Percentiles rank a stretch among this genome's conserved stretches.
Evolutionary conservation across 2,888 invertebrate genomes (phyloP).

Genomic region (Leucophora obtusa): DNA sequence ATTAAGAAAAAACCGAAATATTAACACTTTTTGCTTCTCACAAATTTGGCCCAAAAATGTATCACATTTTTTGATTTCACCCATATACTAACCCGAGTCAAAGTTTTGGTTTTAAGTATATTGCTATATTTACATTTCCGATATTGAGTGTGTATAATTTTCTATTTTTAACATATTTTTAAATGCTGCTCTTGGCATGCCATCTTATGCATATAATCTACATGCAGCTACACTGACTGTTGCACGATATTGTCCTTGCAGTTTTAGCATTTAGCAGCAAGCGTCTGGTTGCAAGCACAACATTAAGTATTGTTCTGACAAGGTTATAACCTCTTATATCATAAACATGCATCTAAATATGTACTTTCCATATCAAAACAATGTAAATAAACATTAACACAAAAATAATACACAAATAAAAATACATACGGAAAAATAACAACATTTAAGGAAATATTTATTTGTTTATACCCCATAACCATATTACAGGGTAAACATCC

Average conservation of each 20-base stretch:
- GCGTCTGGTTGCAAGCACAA: background rate
- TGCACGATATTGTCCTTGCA: conserved; percentile 58
- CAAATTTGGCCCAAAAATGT: too few relatives aligned
- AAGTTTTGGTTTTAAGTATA: too few relatives aligned
- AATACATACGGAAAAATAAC: background rate
- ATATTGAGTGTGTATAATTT: background rate
- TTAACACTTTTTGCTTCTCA: too few relatives aligned
- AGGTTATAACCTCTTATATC: conserved; percentile 56
- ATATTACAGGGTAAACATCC: background rate
- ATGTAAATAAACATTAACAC: conserved; percentile 27
- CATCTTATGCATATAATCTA: conserved; percentile 4
- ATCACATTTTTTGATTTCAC: too few relatives aligned
- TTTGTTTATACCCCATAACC: conserved; percentile 14
- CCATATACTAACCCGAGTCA: too few relatives aligned
- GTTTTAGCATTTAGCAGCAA: background rate
- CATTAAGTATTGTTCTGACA: conserved; percentile 48
- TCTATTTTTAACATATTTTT: background rate
- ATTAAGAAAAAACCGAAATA: too few relatives aligned
- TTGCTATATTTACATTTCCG: too few relatives aligned
- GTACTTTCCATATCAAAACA: background rate
- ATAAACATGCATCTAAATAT: conserved; percentile 18
- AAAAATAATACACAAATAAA: conserved; percentile 1
- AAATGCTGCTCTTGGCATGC: conserved; percentile 23
- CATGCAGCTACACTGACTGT: conserved; percentile 45
- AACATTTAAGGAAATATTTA: conserved; percentile 30